Evolutionary conservation across 2,797 vertebrate genomes (phyloP), one percentile per base, ranked within the genome.

Genomic region (Sylvia borin): DNA sequence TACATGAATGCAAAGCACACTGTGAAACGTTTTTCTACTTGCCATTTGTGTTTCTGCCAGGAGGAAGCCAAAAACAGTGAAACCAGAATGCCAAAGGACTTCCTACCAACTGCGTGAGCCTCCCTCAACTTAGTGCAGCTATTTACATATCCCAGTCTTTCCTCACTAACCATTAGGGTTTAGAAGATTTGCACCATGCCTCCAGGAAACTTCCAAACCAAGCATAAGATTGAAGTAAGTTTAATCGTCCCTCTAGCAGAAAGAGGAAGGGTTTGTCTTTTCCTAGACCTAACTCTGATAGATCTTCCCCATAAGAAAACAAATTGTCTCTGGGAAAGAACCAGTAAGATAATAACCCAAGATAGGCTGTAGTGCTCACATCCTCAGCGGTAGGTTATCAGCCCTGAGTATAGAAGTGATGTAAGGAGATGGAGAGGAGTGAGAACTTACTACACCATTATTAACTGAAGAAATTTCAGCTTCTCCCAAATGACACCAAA

Each of bases 1-100:
- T 76, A 88, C 88, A 45, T 48, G 51, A 91, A 76, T 83, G 58
- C 55, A 73, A 93, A 80, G 55, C 51, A 64, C 55, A 48, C 42
- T 65, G 43, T 74, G 73, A 94, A 86, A 89, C 29, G 22, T 84
- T 91, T 50, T 80, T 57, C 3, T 0, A 45, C 17, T 86, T 86
- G 51, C 43, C 13, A 29, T 68, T 91, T 83, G 25, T 83, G 22
- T 48, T 65, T 55, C 51, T 60, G 40, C 40, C 32, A 86, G 47
- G 26, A 73, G 25, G 8, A 73, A 80, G 51, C 17, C 45, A 86
- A 80, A 84, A 84, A 8, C 22, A 73, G 51, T 10, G 27, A 76
- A 80, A 70, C 3, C 25, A 76, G 55, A 91, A 84, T 57, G 38
- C 42, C 64, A 50, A 48, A 76, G 38, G 60, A 34, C 77, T 91